phyloP scores from a whole-genome alignment of 2,113 vertebrate genomes.

The Paramisgurnus dabryanus region DNA sequence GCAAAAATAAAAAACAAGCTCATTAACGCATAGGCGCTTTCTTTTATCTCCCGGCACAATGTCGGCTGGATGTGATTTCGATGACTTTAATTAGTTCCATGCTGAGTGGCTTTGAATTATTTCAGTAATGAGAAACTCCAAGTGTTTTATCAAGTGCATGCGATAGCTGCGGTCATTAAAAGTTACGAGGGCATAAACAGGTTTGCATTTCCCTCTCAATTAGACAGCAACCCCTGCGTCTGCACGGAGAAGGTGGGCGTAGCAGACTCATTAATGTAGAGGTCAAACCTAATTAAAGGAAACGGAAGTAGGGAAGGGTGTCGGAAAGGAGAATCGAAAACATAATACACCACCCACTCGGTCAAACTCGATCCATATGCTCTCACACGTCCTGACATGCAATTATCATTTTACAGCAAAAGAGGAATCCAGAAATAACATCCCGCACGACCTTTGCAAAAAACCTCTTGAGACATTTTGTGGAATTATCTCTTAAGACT shows the following conservation, averaged over 20 bases:
- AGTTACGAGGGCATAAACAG: conserved; percentile 47
- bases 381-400: conserved; percentile 64
- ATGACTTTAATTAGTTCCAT: conserved; percentile 38
- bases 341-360: conserved; percentile 72
- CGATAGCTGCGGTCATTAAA: conserved; percentile 40
- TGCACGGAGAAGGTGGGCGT: conserved; percentile 25
- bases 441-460: conserved; percentile 66
- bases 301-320: conserved; percentile 70
- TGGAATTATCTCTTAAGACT: neutral
- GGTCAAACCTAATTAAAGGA: conserved; percentile 74
- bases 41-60: conserved; percentile 12
- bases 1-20: conserved; percentile 9
- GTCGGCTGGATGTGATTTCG: conserved; percentile 5
- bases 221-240: conserved; percentile 44
- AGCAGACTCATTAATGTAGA: conserved; percentile 66
- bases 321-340: conserved; percentile 61
- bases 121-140: conserved; percentile 34
- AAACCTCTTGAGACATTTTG: neutral
- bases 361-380: conserved; percentile 78
- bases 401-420: conserved; percentile 70
- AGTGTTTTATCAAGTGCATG: conserved; percentile 37
- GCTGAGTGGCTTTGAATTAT: conserved; percentile 20
- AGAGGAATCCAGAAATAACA: conserved; percentile 56
- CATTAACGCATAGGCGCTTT: conserved; percentile 4
- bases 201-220: conserved; percentile 39